Evolutionary conservation across 1,140 invertebrate genomes (phyloP), one percentile per base, ranked within the genome.

Genomic region (Glossosoma conforme): DNA sequence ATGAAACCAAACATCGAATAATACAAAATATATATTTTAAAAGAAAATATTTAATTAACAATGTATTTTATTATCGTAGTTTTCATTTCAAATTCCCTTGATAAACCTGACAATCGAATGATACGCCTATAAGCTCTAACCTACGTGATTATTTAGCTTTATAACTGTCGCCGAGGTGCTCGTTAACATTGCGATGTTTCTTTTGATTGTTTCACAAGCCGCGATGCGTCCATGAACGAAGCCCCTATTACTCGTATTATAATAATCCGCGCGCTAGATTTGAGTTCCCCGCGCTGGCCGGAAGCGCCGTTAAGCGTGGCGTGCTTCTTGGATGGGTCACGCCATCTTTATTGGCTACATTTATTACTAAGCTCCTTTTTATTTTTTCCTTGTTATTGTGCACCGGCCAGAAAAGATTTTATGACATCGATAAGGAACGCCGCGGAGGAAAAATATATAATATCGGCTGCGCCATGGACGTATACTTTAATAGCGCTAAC

Each of bases 271-370:
- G 22, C 17, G 18, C 36, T 15, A 13, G 13, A 30, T 13, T n/a
- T 30, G 42, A 24, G 44, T 13, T 21, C n/a, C n/a, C n/a, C n/a
- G n/a, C n/a, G n/a, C n/a, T n/a, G n/a, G n/a, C 21, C 48, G 46
- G 45, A 49, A 44, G 36, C 42, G 9, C 14, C 17, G 20, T 24
- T 48, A 57, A 52, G 55, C 43, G 43, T 58, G 44, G 56, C 56
- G 56, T 58, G 56, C 48, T 48, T 48, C 28, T 24, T 30, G 56
- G 56, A 58, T 58, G 56, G 51, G 56, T 58, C 56, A 58, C 56
- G 56, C 56, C 56, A 58, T 58, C 56, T 58, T 58, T 58, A 58
- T 53, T 50, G 52, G 47, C 51, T 44, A 58, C 56, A 58, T 58
- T 58, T 58, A 58, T 58, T 58, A 54, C 52, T 51, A 52, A 58